Conservation (phyloP, 2,888 invertebrate species). For the Dasysyrphus tricinctus region DNA sequence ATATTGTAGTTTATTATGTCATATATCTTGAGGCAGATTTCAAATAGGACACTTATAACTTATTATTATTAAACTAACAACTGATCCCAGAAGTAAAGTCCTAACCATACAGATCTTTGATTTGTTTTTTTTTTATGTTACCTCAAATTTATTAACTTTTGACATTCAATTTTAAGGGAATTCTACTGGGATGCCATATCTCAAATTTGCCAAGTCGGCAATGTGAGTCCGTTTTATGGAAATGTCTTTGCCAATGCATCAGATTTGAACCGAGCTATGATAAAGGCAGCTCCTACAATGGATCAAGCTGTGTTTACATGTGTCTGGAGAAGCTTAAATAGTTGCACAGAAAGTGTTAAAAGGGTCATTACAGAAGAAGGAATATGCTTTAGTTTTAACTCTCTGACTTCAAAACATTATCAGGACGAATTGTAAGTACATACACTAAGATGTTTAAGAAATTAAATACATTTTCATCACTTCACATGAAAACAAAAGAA, state of each 20-base stretch:
- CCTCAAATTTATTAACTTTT: neutral
- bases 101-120: too few relatives aligned
- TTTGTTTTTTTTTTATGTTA: too few relatives aligned
- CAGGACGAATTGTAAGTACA: neutral
- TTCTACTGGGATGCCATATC: constrained; percentile 5
- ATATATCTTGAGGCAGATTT: too few relatives aligned
- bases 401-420: neutral
- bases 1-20: too few relatives aligned
- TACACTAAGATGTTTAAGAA: too few relatives aligned
- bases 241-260: neutral
- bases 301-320: too few relatives aligned
- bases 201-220: neutral
- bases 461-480: too few relatives aligned
- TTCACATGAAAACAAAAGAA: neutral
- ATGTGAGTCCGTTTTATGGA: too few relatives aligned
- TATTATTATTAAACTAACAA: too few relatives aligned
- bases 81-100: too few relatives aligned
- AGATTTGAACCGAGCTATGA: neutral
- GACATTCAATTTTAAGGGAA: neutral
- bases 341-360: too few relatives aligned
- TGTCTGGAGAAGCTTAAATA: neutral
- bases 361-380: neutral
- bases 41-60: too few relatives aligned
- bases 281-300: neutral
- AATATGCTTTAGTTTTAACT: constrained; percentile 1